Evolutionary conservation across 2,888 invertebrate species (phyloP).

Genomic region (Gryllus longicercus): DNA sequence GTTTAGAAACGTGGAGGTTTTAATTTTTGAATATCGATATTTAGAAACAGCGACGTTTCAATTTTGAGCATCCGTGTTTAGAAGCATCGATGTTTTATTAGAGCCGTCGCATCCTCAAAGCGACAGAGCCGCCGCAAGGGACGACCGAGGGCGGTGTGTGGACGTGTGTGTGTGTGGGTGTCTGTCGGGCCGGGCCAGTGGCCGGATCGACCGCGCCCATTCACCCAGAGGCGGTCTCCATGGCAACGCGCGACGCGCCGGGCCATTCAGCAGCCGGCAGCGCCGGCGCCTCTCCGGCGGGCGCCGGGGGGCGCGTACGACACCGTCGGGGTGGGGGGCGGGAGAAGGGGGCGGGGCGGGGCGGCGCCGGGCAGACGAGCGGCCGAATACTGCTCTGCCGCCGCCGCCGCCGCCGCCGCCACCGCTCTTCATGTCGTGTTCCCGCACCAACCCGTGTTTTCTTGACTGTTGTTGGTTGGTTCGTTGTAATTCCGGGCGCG

Average conservation of each 20-base stretch:
- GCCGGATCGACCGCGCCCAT: slow-evolving; percentile 1
- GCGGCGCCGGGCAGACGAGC: too few relatives aligned
- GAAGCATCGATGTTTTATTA: too few relatives aligned
- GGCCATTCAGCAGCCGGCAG: not conserved
- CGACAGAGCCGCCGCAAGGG: not conserved
- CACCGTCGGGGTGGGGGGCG: too few relatives aligned
- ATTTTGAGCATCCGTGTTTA: too few relatives aligned
- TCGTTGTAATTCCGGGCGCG: too few relatives aligned
- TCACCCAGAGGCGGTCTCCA: not conserved
- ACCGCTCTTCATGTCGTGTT: not conserved
- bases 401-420: not conserved
- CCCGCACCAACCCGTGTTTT: not conserved
- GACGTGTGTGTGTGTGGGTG: not conserved
- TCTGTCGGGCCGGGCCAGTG: not conserved
- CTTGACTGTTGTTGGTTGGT: too few relatives aligned
- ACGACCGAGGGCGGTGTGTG: not conserved
- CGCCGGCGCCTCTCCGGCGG: not conserved
- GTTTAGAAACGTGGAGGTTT: too few relatives aligned
- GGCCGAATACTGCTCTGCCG: not conserved
- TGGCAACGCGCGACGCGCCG: not conserved
- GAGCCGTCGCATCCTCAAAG: too few relatives aligned
- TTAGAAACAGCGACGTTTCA: too few relatives aligned
- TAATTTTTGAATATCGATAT: too few relatives aligned
- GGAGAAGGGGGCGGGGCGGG: too few relatives aligned
- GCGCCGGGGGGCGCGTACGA: too few relatives aligned